A percentile compares a stretch with the other conserved stretches of the same genome.
phyloP scores from a whole-genome alignment of 2,888 invertebrate genomes.

The Melanotus villosus region DNA sequence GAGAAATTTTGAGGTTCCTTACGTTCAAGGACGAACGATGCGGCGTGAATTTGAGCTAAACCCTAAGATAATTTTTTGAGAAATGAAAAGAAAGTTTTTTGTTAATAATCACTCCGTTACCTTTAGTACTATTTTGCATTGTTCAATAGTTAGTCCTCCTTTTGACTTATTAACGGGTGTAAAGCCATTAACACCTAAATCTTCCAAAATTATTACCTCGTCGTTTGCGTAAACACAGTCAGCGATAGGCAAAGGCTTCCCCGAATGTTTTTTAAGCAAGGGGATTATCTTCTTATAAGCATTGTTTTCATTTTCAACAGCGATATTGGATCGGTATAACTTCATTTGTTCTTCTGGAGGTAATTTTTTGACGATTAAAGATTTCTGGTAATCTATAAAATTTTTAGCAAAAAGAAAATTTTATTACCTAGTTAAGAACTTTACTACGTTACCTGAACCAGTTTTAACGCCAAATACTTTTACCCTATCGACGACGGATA shows the following conservation, averaged over 20 bases:
- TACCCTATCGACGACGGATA: constrained; percentile 48
- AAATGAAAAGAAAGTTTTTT: background rate
- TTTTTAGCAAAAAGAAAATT: background rate
- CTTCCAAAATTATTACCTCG: constrained; percentile 43
- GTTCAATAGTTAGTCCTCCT: constrained; percentile 35
- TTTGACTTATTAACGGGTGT: constrained; percentile 30
- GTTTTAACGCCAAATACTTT: background rate
- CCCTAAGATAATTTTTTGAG: constrained; percentile 36
- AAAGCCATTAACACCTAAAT: constrained; percentile 43
- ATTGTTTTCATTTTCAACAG: constrained; percentile 49
- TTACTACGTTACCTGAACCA: background rate
- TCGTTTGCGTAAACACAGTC: constrained; percentile 7
- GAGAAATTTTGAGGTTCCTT: constrained; percentile 25
- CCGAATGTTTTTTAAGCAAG: constrained; percentile 40
- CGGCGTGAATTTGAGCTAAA: constrained; percentile 51
- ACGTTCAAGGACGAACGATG: constrained; percentile 48
- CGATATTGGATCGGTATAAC: constrained; percentile 9
- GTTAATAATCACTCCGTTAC: constrained; percentile 9
- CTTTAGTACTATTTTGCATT: constrained; percentile 39
- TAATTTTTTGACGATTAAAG: constrained; percentile 5
- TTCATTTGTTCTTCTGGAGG: background rate
- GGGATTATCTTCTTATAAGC: constrained; percentile 50
- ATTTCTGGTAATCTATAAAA: background rate
- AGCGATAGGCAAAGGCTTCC: constrained; percentile 7
- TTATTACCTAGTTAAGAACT: background rate